Evolutionary conservation across 2,113 vertebrate genomes (phyloP).

Genomic region (Butorides virescens): DNA sequence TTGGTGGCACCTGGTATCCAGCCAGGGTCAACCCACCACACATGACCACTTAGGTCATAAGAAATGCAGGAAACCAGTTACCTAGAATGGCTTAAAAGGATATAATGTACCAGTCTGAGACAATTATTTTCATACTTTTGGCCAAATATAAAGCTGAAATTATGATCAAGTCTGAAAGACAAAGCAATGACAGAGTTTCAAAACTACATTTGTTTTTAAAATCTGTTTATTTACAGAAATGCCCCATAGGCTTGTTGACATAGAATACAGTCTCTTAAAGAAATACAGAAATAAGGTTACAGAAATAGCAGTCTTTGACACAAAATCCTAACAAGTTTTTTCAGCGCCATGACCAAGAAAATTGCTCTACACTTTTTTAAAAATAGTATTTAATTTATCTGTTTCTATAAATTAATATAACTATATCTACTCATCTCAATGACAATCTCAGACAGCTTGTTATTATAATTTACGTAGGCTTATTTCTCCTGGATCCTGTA

Average conservation of each 20-base stretch:
- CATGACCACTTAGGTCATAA: background rate
- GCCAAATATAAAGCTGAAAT: background rate
- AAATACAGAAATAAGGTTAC: background rate
- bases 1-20: too few species aligned
- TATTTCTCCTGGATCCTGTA: background rate
- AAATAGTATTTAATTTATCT: background rate
- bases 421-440: background rate
- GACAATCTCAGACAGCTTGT: background rate
- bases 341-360: background rate
- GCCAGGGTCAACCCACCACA: background rate
- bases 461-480: background rate
- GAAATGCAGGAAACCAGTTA: background rate
- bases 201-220: background rate
- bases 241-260: background rate
- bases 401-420: background rate
- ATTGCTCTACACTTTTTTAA: accelerated
- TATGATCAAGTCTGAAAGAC: background rate
- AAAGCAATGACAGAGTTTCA: background rate
- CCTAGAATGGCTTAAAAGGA: background rate
- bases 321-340: background rate
- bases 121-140: background rate
- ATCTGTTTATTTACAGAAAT: background rate
- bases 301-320: background rate
- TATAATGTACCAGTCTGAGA: background rate
- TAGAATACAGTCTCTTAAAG: background rate